A percentile compares a stretch with the other conserved stretches of the same genome.
Conservation (phyloP, 2,113 vertebrate genomes). For the Gila orcuttii region DNA sequence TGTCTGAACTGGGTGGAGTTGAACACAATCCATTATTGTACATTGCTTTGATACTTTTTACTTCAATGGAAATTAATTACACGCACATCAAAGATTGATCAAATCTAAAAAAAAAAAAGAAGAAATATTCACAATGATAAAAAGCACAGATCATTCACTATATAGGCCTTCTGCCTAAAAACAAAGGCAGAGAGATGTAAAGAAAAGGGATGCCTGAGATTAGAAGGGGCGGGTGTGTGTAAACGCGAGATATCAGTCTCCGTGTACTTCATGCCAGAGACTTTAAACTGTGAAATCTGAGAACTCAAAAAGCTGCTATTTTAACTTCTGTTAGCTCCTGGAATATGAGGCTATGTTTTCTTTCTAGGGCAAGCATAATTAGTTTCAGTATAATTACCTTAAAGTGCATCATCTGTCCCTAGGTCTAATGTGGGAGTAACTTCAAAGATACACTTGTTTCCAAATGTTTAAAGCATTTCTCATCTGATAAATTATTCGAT, state of each 20-base stretch:
- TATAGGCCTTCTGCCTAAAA: background rate
- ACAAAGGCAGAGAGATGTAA: slow-evolving; percentile 15
- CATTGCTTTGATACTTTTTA: slow-evolving; percentile 60
- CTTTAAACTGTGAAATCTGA: slow-evolving; percentile 44
- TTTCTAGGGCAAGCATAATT: slow-evolving; percentile 52
- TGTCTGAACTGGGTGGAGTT: slow-evolving; percentile 56
- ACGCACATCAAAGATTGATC: slow-evolving; percentile 62
- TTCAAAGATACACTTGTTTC: slow-evolving; percentile 48
- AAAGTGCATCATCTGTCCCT: slow-evolving; percentile 50
- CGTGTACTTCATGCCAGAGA: slow-evolving; percentile 19
- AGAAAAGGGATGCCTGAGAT: slow-evolving; percentile 25
- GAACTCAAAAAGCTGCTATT: slow-evolving; percentile 47
- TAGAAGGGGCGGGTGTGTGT: slow-evolving; percentile 29
- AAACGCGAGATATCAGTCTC: slow-evolving; percentile 32
- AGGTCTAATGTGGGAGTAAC: slow-evolving; percentile 50
- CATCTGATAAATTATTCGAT: slow-evolving; percentile 41
- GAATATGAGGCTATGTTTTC: slow-evolving; percentile 24
- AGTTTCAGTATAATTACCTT: slow-evolving; percentile 47
- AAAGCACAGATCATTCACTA: slow-evolving; percentile 9
- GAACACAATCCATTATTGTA: slow-evolving; percentile 46
- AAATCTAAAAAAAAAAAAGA: background rate
- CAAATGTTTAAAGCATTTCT: slow-evolving; percentile 41
- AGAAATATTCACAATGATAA: background rate
- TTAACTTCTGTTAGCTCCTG: slow-evolving; percentile 41
- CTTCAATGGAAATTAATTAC: slow-evolving; percentile 69